Conservation (phyloP, 2,888 invertebrate genomes). For the Steinernema scapterisci region DNA sequence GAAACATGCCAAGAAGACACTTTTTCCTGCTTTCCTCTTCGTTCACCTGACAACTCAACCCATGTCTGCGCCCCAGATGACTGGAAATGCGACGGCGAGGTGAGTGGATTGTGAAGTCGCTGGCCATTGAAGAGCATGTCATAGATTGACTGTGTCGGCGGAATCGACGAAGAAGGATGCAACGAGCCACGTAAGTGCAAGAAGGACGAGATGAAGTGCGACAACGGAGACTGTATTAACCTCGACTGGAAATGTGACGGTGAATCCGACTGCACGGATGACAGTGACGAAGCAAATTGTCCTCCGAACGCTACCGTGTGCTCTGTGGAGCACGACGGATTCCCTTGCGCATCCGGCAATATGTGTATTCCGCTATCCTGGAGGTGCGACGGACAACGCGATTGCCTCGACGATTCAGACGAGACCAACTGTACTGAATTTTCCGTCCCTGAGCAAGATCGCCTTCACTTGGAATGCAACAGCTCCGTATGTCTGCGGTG, state of each 20-base stretch:
- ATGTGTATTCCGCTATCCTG: neutral
- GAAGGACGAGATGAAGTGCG: constrained; percentile 85
- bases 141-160: constrained; percentile 6
- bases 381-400: neutral
- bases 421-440: neutral
- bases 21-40: neutral
- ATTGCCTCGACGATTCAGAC: neutral
- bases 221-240: constrained; percentile 66
- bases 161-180: neutral
- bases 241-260: constrained; percentile 84
- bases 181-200: constrained; percentile 72
- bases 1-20: neutral
- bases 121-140: too few species aligned
- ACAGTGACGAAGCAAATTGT: neutral
- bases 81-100: neutral
- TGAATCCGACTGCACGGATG: constrained; percentile 80
- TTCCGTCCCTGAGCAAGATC: neutral
- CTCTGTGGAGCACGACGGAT: neutral
- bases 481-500: neutral
- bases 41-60: neutral
- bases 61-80: neutral
- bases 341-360: neutral
- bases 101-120: neutral
- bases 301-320: neutral
- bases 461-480: neutral